phyloP scores from a whole-genome alignment of 92 coral and sea anemone genomes.

The Nematostella vectensis region DNA sequence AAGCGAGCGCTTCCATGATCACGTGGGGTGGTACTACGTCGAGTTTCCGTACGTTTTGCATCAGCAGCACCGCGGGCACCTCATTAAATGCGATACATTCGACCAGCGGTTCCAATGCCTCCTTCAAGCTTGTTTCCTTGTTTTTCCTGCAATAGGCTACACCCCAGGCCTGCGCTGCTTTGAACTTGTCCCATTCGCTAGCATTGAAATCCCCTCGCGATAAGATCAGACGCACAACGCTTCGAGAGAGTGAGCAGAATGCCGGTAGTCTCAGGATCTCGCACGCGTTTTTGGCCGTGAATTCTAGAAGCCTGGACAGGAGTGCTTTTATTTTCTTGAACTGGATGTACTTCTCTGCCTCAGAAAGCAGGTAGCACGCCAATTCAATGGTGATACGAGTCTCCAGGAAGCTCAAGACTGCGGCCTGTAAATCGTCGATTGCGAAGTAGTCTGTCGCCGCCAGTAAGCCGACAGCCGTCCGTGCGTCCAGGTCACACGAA shows the following conservation, averaged over 20 bases:
- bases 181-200: constrained; percentile 42
- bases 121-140: constrained; percentile 13
- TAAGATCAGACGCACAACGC: constrained; percentile 39
- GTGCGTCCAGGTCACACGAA: constrained; percentile 32
- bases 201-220: constrained; percentile 39
- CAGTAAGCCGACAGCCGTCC: constrained; percentile 40
- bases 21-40: constrained; percentile 41
- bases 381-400: constrained; percentile 25
- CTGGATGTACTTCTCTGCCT: constrained; percentile 44
- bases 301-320: constrained; percentile 48
- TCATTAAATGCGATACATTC: constrained; percentile 46
- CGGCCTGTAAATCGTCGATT: constrained; percentile 38
- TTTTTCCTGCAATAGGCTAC: constrained; percentile 26
- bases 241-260: constrained; percentile 43
- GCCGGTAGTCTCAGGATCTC: constrained; percentile 37
- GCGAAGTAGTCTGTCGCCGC: constrained; percentile 46
- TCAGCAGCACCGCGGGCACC: constrained; percentile 43
- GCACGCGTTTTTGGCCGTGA: constrained; percentile 39
- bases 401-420: constrained; percentile 31
- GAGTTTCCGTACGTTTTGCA: constrained; percentile 43
- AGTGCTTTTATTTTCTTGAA: constrained; percentile 39
- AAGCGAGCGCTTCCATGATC: constrained; percentile 52
- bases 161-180: constrained; percentile 45
- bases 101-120: constrained; percentile 43
- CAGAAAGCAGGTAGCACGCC: constrained; percentile 33